These are phyloP conservation scores for Sinocyclocheilus anshuiensis DNA, from an alignment of 2,113 vertebrate genomes.

Conservation along the genomic window DNA sequence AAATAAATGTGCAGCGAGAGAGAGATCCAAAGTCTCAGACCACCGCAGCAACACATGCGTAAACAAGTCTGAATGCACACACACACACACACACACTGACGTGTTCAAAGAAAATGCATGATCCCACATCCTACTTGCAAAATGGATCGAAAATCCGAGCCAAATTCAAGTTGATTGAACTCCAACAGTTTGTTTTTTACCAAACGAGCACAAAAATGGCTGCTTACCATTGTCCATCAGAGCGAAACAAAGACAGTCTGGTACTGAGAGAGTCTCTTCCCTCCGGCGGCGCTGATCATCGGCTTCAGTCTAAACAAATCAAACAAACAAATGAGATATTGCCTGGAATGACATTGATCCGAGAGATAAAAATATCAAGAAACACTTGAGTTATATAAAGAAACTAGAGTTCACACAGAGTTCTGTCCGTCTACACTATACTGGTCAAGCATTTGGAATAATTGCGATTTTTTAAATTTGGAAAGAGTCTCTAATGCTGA, in stretches of 20 bases:
- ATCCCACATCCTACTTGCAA: constrained; percentile 16
- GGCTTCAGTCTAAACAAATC: constrained; percentile 26
- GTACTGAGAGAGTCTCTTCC: background rate
- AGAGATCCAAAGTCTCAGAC: background rate
- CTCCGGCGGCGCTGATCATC: too few species aligned
- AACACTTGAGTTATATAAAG: background rate
- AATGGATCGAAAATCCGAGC: background rate
- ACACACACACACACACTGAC: too few species aligned
- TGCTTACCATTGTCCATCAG: background rate
- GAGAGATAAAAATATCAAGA: background rate
- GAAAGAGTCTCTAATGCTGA: background rate
- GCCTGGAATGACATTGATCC: background rate
- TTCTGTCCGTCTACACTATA: background rate
- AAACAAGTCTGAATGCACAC: constrained; percentile 8
- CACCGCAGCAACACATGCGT: constrained; percentile 16
- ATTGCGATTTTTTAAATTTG: background rate
- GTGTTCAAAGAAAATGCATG: background rate
- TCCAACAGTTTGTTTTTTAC: background rate
- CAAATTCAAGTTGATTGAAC: constrained; percentile 17
- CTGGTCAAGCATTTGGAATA: background rate
- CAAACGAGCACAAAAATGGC: constrained; percentile 2
- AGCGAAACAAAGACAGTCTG: constrained; percentile 2
- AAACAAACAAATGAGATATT: constrained; percentile 11
- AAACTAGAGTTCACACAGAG: background rate
- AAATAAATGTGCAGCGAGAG: background rate